Evolutionary conservation across 53 echinoderm and acorn worm genomes (phyloP), one percentile per base, ranked within the genome.

Genomic region (Temnopleurus reevesii): DNA sequence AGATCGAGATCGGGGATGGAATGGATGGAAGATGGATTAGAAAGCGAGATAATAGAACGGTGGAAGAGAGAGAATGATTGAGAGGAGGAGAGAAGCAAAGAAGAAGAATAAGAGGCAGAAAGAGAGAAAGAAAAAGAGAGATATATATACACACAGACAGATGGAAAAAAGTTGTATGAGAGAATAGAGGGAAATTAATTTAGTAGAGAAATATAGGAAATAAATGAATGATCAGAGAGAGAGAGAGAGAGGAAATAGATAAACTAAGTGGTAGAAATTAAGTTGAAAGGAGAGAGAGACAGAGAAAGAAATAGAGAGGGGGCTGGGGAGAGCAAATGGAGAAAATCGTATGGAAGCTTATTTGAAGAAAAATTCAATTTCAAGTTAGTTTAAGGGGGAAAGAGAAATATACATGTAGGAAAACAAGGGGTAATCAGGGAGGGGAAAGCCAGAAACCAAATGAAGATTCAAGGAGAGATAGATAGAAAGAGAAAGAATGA

Each of bases 21-120:
- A 21, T 71, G 71, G 71, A 71, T 13, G 13, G 71, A 36, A 36
- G 13, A 71, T 71, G 71, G 71, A 71, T 71, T 36, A 71, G 71
- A 71, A 36, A 71, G 71, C 19, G 21, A n/a, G n/a, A n/a, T n/a
- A n/a, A n/a, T n/a, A n/a, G n/a, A 13, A 35, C 33, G 36, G 17
- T 9, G 34, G 13, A n/a, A 71, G 41, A 41, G 71, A 21, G 3
- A 56, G 34, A 63, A 31, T 30, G 33, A 63, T 4, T 63, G 34
- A 63, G 30, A 12, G 29, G 17, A 2, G 10, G 31, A 63, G 29
- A 63, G 63, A 31, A 2, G 4, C 13, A 12, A 33, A 15, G 63
- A 63, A 15, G 27, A 26, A 57, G 26, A 57, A 0, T 25, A 1
- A 26, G 27, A 63, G 63, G 34, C 4, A 27, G 34, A 35, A 35